phyloP scores from a whole-genome alignment of 2,113 vertebrate genomes.

The Machaerirhynchus nigripectus region DNA sequence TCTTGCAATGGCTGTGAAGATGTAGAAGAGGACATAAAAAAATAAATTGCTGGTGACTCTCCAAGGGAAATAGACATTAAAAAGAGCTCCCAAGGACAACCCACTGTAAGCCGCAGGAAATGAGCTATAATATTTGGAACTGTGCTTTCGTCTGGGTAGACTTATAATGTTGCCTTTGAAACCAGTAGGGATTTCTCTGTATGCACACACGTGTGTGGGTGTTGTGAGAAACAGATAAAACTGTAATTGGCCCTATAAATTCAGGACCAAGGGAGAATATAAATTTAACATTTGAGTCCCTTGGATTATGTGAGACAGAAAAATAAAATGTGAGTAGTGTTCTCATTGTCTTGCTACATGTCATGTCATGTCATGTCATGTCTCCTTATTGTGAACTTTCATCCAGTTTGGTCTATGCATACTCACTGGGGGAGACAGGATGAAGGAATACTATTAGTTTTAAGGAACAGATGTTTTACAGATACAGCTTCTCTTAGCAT shows the following conservation, averaged over 20 bases:
- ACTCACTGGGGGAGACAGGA: background rate
- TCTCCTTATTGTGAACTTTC: background rate
- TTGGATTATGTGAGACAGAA: background rate
- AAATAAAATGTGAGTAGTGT: background rate
- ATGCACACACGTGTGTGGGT: background rate
- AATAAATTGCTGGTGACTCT: background rate
- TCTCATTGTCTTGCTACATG: background rate
- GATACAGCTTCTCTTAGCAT: background rate
- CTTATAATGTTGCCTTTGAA: background rate
- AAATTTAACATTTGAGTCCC: background rate
- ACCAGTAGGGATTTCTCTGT: background rate
- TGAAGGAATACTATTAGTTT: background rate
- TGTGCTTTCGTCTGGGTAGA: background rate
- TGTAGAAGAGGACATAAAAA: background rate
- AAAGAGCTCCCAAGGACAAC: background rate
- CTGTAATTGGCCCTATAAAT: background rate
- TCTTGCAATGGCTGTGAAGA: background rate
- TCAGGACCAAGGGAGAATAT: background rate
- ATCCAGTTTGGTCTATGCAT: background rate
- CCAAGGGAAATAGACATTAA: background rate
- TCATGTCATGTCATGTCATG: background rate
- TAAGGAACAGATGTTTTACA: background rate
- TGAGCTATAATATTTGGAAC: background rate
- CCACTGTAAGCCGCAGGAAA: background rate
- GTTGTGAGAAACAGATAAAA: background rate